A percentile compares a stretch with the other conserved stretches of the same genome.
Conservation (phyloP, 2,888 invertebrate genomes). For the Drosophila mettleri region DNA sequence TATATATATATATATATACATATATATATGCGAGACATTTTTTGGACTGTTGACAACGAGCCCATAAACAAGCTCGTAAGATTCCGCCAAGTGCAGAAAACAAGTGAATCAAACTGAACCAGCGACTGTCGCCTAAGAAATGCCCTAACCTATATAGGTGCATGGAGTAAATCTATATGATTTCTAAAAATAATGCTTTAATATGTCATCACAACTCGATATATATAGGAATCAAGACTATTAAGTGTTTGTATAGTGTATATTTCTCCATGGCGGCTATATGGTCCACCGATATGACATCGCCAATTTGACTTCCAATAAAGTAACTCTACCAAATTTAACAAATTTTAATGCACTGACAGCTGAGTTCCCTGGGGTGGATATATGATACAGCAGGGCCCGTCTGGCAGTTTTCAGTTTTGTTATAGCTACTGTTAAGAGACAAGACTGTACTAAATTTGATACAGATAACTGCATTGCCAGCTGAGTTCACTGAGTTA, state of each 20-base stretch:
- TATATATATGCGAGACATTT: constrained; percentile 10
- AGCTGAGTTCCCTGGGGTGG: not conserved
- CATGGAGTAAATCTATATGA: too few relatives aligned
- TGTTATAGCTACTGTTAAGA: not conserved
- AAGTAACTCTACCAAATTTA: not conserved
- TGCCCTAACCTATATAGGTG: not conserved
- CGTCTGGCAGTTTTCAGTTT: not conserved
- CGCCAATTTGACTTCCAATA: not conserved
- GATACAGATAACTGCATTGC: not conserved
- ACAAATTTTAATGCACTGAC: not conserved
- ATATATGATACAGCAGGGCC: not conserved
- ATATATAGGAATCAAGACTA: too few relatives aligned
- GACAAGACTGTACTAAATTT: not conserved
- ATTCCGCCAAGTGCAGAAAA: constrained; percentile 32
- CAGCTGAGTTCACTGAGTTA: not conserved
- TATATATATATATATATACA: not conserved
- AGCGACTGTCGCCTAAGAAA: not conserved
- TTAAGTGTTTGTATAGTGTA: too few relatives aligned
- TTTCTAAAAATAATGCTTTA: too few relatives aligned
- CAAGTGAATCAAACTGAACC: not conserved
- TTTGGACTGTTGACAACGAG: constrained; percentile 48
- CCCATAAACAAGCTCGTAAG: constrained; percentile 56
- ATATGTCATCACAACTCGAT: too few relatives aligned
- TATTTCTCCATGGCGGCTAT: not conserved
- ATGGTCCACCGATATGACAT: not conserved